These are phyloP conservation scores for Brachyrhaphis roseni DNA, from an alignment of 2,797 vertebrate species.

Conservation along the genomic window DNA sequence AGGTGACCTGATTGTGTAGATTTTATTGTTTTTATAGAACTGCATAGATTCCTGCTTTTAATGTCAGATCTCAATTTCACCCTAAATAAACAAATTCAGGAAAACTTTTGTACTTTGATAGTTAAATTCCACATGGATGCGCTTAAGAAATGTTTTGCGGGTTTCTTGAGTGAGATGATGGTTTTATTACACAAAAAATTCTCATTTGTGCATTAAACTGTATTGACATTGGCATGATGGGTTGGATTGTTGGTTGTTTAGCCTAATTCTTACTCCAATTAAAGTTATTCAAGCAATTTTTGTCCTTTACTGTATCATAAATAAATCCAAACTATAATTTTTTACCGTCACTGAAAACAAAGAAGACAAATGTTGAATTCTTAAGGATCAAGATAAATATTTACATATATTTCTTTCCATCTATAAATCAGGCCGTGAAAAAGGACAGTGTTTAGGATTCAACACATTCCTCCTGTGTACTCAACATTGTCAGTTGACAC, in stretches of 20 bases:
- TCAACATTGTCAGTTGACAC: constrained; percentile 47
- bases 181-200: not conserved
- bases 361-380: not conserved
- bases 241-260: not conserved
- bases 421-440: constrained; percentile 29
- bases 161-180: not conserved
- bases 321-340: not conserved
- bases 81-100: not conserved
- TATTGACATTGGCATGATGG: not conserved
- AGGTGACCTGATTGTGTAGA: not conserved
- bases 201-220: not conserved
- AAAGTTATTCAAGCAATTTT: not conserved
- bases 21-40: not conserved
- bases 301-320: not conserved
- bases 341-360: constrained; percentile 1
- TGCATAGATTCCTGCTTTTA: not conserved
- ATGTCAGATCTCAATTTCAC: not conserved
- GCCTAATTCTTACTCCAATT: not conserved
- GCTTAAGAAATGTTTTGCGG: not conserved
- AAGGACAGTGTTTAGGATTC: constrained; percentile 54
- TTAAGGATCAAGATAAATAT: constrained; percentile 1
- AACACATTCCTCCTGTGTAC: constrained; percentile 45
- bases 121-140: not conserved
- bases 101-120: not conserved
- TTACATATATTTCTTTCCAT: constrained; percentile 13